Base-by-base conservation (phyloP, 2,113 vertebrate genomes). In the Coptodon rendalli region DNA sequence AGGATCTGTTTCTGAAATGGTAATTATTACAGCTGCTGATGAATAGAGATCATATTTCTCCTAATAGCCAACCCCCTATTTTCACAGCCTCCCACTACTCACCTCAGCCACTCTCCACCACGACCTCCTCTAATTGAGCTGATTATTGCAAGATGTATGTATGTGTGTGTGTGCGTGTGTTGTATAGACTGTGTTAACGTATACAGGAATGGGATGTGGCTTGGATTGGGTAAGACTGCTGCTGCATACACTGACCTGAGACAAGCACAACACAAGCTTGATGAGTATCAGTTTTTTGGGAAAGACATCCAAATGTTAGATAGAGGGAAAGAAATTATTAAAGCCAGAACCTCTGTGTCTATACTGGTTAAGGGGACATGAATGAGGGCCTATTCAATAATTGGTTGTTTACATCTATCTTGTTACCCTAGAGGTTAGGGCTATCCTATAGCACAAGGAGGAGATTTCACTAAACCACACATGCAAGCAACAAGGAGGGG, bases 71-170 rank as follows among this genome's bases (percentile, higher is more conserved):
- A 93, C 93, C 96, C 96, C 94, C 93, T 97, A 96, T 98, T 98
- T 97, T 97, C 97, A 97, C 97, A 97, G 96, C 97, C 97, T 98
- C 97, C 97, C 96, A 94, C 95, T 91, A 96, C 97, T 97, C 96
- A 97, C 97, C 96, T 90, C 95, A 90, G 96, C 97, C 96, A 96
- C 96, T 96, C 96, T 97, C 95, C 96, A 94, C 96, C 95, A 93
- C 96, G 97, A 97, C 97, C 98, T 97, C 95, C 94, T 95, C 97
- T 97, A 98, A 98, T 98, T 97, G 96, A 96, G 79, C 96, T 98
- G 97, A 98, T 98, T 97, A 97, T 95, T 98, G 96, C 97, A 98
- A 98, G 97, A 97, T 98, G 98, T 97, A 94, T 92, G 89, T 91
- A 84, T 91, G 17, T 38, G 10, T 66, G 61, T 24, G 36, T 52